Conservation (phyloP, 2,797 vertebrate species). For the Uromys caudimaculatus region DNA sequence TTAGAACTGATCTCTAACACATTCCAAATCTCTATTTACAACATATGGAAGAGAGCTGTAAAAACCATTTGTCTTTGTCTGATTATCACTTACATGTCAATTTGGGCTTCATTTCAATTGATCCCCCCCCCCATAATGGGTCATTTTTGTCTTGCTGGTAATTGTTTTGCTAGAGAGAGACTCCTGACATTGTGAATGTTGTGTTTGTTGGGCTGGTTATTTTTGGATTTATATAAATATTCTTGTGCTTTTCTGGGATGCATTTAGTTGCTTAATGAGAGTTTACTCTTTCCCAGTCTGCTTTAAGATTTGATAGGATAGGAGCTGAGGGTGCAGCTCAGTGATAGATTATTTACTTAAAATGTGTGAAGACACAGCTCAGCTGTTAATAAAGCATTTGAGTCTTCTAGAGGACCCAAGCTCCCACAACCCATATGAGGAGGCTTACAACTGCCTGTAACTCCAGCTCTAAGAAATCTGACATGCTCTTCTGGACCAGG, state of each 20-base stretch:
- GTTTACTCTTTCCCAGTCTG: not conserved
- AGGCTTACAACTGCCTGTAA: not conserved
- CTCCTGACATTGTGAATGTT: conserved; percentile 10
- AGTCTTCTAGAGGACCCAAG: not conserved
- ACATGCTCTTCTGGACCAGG: not conserved
- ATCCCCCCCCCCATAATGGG: not conserved
- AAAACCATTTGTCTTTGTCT: not conserved
- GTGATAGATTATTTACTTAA: not conserved
- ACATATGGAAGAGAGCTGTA: not conserved
- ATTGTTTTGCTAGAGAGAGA: conserved; percentile 16
- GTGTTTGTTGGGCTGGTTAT: not conserved
- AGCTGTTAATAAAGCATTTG: not conserved
- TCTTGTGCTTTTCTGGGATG: conserved; percentile 6
- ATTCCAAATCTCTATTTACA: not conserved
- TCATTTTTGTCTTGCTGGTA: conserved; percentile 3
- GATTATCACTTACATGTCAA: not conserved
- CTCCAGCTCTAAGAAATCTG: not conserved
- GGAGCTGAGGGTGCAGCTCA: not conserved
- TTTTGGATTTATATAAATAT: conserved; percentile 44
- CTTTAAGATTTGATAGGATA: conserved; percentile 19
- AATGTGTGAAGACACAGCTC: not conserved
- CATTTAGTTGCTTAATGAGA: conserved; percentile 20
- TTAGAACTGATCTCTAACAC: not conserved
- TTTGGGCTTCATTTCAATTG: not conserved
- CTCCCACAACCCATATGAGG: not conserved